Evolutionary conservation across 2,113 vertebrate species (phyloP).

Genomic region (Peromyscus californicus): DNA sequence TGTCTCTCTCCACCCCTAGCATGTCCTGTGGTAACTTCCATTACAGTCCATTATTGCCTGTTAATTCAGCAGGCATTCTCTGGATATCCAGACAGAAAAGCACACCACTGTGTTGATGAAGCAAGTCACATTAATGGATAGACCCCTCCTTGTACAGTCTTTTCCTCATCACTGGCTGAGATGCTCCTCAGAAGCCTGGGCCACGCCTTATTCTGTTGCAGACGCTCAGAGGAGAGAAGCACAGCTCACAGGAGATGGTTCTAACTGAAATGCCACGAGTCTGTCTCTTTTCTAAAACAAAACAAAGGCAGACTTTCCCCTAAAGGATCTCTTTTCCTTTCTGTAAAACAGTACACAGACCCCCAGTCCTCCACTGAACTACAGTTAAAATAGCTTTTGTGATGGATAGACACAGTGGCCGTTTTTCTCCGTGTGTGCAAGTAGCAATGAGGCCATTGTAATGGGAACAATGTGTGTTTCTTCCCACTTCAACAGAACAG

Average conservation of each 20-base stretch:
- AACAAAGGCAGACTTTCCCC: constrained; percentile 76
- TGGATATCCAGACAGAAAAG: not conserved
- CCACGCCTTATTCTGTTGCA: not conserved
- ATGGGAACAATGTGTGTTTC: constrained; percentile 72
- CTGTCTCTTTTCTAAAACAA: constrained; percentile 63
- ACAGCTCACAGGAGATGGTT: not conserved
- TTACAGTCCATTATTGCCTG: not conserved
- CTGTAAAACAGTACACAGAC: constrained; percentile 51
- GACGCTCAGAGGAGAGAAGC: not conserved
- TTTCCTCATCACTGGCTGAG: not conserved
- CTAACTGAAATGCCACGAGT: not conserved
- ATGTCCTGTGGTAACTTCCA: not conserved
- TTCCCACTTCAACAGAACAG: constrained; percentile 72
- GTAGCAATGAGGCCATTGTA: constrained; percentile 51
- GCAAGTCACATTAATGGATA: not conserved
- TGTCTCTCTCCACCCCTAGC: not conserved
- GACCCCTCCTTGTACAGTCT: not conserved
- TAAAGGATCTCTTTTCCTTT: constrained; percentile 45
- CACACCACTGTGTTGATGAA: not conserved
- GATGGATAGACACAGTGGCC: constrained; percentile 68
- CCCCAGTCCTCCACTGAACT: constrained; percentile 62
- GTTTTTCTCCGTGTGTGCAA: constrained; percentile 60
- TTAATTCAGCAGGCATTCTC: not conserved
- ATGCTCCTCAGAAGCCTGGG: not conserved
- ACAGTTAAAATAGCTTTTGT: constrained; percentile 76